Percentiles rank a stretch among this genome's conserved stretches.
Evolutionary conservation across 2,888 invertebrate species (phyloP).

Genomic region (Onchidella celtica): DNA sequence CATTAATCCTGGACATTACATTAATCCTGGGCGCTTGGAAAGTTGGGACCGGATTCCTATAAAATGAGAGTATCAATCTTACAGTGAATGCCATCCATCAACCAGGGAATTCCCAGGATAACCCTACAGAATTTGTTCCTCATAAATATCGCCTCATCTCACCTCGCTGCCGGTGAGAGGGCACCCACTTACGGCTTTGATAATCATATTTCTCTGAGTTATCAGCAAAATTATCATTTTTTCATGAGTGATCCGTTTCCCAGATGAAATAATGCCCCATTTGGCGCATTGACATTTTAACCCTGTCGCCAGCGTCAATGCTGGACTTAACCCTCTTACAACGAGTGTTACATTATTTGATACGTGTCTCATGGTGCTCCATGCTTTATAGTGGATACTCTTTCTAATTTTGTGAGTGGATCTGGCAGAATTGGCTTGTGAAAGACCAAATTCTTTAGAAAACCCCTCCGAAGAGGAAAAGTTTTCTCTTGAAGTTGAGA

Average conservation of each 20-base stretch:
- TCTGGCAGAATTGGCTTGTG: too few species aligned
- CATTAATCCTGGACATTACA: not conserved
- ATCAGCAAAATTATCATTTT: not conserved
- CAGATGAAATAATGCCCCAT: too few species aligned
- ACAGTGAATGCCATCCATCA: not conserved
- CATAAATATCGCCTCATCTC: conserved; percentile 18
- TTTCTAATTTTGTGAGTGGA: too few species aligned
- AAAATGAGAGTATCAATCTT: not conserved
- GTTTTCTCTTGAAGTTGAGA: too few species aligned
- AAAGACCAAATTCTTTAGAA: too few species aligned
- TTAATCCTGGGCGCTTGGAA: not conserved
- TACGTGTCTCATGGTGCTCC: too few species aligned
- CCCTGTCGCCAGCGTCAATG: too few species aligned
- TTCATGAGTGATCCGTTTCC: not conserved
- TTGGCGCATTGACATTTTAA: too few species aligned
- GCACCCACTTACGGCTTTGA: not conserved
- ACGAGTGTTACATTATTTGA: too few species aligned
- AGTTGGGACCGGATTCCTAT: not conserved
- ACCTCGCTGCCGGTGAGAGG: not conserved
- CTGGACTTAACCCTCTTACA: too few species aligned
- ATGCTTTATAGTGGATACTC: too few species aligned
- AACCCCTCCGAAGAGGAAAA: too few species aligned
- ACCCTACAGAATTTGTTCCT: not conserved
- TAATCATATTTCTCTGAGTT: not conserved
- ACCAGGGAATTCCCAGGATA: not conserved